Conservation (phyloP, 2,888 invertebrate genomes). For the Diploptera punctata region DNA sequence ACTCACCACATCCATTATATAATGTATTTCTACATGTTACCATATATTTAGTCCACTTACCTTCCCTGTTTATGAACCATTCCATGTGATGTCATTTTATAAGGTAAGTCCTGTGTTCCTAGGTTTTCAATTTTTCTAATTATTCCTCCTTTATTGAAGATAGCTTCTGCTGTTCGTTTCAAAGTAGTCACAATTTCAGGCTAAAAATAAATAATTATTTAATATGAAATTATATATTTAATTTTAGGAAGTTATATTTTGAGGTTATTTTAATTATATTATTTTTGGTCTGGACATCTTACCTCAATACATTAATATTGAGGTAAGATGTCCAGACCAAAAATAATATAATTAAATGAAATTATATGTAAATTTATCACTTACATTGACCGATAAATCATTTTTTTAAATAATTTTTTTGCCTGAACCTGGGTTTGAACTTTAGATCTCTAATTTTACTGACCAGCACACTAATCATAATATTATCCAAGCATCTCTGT, state of each 20-base stretch:
- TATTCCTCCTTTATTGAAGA: conserved; percentile 78
- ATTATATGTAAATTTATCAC: conserved; percentile 30
- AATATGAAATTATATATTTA: no score
- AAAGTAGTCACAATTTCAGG: conserved; percentile 70
- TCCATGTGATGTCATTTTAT: conserved; percentile 72
- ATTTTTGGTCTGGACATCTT: no score
- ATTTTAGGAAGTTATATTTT: no score
- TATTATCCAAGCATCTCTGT: no score
- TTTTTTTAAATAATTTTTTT: neutral
- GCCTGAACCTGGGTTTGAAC: no score
- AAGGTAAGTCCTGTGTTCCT: conserved; percentile 73
- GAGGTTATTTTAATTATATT: no score
- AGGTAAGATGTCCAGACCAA: no score
- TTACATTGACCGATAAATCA: conserved; percentile 16
- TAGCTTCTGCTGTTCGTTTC: conserved; percentile 71
- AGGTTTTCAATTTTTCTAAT: conserved; percentile 82
- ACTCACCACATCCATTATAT: no score
- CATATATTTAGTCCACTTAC: conserved; percentile 44
- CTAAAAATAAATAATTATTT: conserved; percentile 50
- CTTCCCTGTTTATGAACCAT: conserved; percentile 68
- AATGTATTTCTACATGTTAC: no score
- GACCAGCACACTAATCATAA: neutral
- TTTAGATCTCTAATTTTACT: no score
- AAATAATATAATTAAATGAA: no score
- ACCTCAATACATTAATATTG: no score